Conservation (phyloP, 92 coral and sea anemone genomes). For the Paragorgia papillata region DNA sequence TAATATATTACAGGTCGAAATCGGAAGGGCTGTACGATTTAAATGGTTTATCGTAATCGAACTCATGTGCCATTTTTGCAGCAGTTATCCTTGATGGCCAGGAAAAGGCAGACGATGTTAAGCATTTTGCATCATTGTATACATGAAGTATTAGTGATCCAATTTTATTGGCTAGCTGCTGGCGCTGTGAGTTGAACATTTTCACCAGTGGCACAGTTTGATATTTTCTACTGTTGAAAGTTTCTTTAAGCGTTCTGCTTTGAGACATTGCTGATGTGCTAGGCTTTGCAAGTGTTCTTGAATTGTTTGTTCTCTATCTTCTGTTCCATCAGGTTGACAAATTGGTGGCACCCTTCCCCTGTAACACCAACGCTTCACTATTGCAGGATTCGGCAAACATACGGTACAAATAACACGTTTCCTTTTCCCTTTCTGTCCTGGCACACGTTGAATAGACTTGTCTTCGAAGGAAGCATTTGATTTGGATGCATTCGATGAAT, state of each 20-base stretch:
- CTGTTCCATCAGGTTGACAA: conserved; percentile 27
- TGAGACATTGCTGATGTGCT: conserved; percentile 30
- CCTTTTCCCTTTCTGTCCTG: conserved; percentile 28
- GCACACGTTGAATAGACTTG: conserved; percentile 34
- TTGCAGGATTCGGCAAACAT: conserved; percentile 14
- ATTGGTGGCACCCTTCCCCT: conserved; percentile 39
- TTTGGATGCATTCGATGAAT: conserved; percentile 28
- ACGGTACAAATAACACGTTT: conserved; percentile 2
- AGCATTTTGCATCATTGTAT: conserved; percentile 38
- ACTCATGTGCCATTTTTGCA: conserved; percentile 13
- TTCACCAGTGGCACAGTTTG: conserved; percentile 28
- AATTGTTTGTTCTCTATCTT: conserved; percentile 23
- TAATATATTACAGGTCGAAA: conserved; percentile 32
- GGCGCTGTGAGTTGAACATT: conserved; percentile 32
- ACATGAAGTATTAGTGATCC: conserved; percentile 36
- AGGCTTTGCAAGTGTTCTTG: conserved; percentile 33
- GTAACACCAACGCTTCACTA: conserved; percentile 11
- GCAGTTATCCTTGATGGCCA: conserved; percentile 32
- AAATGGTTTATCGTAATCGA: conserved; percentile 30
- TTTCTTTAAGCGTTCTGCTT: conserved; percentile 33
- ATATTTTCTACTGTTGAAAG: conserved; percentile 24
- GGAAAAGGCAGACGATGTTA: conserved; percentile 32
- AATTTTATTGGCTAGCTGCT: conserved; percentile 33
- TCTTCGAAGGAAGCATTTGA: conserved; percentile 35
- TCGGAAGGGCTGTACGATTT: conserved; percentile 20